Percentiles rank a stretch among this genome's conserved stretches.
phyloP scores from a whole-genome alignment of 2,113 vertebrate species.

The Rhinoderma darwinii region DNA sequence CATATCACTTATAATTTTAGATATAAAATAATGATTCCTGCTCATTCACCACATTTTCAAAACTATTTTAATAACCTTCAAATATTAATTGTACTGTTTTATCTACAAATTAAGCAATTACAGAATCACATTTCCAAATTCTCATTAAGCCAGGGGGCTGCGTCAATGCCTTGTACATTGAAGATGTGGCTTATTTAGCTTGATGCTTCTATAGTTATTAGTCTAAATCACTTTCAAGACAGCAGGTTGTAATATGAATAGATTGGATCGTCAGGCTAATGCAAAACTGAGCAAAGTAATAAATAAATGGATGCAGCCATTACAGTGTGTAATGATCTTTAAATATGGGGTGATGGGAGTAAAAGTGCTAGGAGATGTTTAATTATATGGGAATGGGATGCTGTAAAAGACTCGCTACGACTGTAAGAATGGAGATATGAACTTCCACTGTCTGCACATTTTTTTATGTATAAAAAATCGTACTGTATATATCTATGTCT shows the following conservation, averaged over 20 bases:
- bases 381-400: constrained; percentile 71
- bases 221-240: constrained; percentile 63
- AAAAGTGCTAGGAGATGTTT: constrained; percentile 70
- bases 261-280: constrained; percentile 47
- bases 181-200: constrained; percentile 61
- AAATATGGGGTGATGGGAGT: constrained; percentile 73
- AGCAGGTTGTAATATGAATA: constrained; percentile 61
- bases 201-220: constrained; percentile 62
- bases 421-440: constrained; percentile 61
- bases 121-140: constrained; percentile 11
- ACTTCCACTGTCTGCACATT: constrained; percentile 46
- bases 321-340: constrained; percentile 71
- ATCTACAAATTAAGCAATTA: constrained; percentile 28
- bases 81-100: constrained; percentile 10
- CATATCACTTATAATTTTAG: neutral
- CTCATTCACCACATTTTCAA: neutral
- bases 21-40: neutral
- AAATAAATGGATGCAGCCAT: constrained; percentile 70
- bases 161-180: neutral
- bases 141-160: constrained; percentile 7
- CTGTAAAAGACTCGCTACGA: constrained; percentile 61
- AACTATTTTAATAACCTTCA: constrained; percentile 4
- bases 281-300: constrained; percentile 59
- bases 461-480: constrained; percentile 46
- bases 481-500: neutral